Base-by-base conservation (phyloP, 2,888 invertebrate genomes). In the Mycalesis mineus region DNA sequence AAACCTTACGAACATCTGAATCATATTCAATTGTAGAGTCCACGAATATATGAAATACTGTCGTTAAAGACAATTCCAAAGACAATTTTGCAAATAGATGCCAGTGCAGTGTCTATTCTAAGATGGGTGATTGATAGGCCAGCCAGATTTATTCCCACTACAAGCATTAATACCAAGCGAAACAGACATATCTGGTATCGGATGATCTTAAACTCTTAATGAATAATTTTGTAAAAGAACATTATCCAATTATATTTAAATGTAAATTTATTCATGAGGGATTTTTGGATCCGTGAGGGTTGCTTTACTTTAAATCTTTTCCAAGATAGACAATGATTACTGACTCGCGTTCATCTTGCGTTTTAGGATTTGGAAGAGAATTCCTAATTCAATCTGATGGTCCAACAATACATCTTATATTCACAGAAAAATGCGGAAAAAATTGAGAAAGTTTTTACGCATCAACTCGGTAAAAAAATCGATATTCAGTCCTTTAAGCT, bases 241-340 rank as follows among this genome's bases (percentile, higher is more conserved):
- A 36, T 50, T 29, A 51, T 40, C 31, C 41, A 41, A 51, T 41
- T 41, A 33, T 52, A 41, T 52, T 31, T 42, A 11, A 52, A 52
- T 52, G 52, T 52, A 52, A 52, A 52, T 52, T 52, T 42, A 42
- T 52, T 52, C 52, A 52, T 42, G 52, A 42, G 22, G 42, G 52
- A 52, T 52, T 52, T 52, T 42, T 52, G 52, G 42, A 52, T 42
- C 52, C 33, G 42, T 52, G 52, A 36, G 51, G 17, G 42, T 42
- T 41, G 17, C 17, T 31, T 33, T 52, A 31, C 17, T 42, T 52
- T 31, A 52, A 52, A 52, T 52, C 52, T 52, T 52, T 52, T 52
- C 52, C 42, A 17, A 39, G 42, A 42, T 17, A 29, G 52, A 41
- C 33, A 41, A 36, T 33, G 52, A 52, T 52, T 52, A 52, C 33